Conservation (phyloP, 2,888 invertebrate species). For the Panzeria rudis region DNA sequence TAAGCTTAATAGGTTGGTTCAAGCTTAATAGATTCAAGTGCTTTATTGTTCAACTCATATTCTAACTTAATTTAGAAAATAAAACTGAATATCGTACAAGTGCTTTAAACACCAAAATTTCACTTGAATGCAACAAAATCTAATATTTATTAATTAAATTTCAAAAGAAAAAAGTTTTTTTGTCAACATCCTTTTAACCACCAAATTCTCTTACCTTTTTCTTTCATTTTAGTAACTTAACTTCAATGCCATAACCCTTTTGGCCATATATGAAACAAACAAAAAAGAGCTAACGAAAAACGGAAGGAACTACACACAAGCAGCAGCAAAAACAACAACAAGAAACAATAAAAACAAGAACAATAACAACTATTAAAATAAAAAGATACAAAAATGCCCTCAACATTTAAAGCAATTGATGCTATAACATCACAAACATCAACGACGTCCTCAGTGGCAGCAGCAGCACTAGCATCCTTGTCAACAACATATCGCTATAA, state of each 20-base stretch:
- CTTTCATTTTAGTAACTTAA: constrained; percentile 63
- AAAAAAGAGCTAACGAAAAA: constrained; percentile 27
- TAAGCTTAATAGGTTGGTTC: too few species aligned
- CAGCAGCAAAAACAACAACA: too few species aligned
- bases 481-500: constrained; percentile 71
- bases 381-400: constrained; percentile 73
- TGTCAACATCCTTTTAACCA: constrained; percentile 44
- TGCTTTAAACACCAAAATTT: neutral
- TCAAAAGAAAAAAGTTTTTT: neutral
- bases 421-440: constrained; percentile 64
- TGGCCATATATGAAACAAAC: constrained; percentile 40
- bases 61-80: too few species aligned
- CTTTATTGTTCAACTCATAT: too few species aligned
- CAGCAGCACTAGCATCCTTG: constrained; percentile 66
- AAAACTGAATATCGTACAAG: too few species aligned
- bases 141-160: constrained; percentile 40
- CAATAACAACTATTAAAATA: constrained; percentile 29
- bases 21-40: too few species aligned
- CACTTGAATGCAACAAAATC: constrained; percentile 2
- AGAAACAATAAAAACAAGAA: constrained; percentile 35
- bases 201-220: constrained; percentile 21
- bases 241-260: constrained; percentile 71
- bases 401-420: constrained; percentile 68
- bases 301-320: constrained; percentile 52
- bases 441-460: constrained; percentile 73